These are phyloP conservation scores for Magallana angulata DNA, from an alignment of 1,140 invertebrate genomes.

Conservation along the genomic window DNA sequence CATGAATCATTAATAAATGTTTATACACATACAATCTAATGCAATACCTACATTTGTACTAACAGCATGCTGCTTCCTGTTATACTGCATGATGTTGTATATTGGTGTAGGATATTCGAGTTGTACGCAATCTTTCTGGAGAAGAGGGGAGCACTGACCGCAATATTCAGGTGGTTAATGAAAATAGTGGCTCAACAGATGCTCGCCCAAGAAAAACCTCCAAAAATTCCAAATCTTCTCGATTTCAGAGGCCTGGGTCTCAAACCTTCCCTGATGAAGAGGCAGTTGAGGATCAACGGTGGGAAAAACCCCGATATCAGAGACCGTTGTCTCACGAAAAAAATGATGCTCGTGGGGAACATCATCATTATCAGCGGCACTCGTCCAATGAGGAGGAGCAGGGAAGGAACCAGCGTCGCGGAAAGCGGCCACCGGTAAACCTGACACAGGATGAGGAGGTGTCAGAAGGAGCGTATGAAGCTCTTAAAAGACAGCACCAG, in stretches of 20 bases:
- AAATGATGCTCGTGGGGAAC: neutral
- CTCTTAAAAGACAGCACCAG: conserved; percentile 32
- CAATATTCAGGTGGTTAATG: conserved; percentile 27
- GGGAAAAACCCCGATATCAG: conserved; percentile 37
- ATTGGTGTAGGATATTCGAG: conserved; percentile 50
- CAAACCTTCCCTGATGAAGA: conserved; percentile 39
- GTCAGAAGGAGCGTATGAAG: conserved; percentile 16
- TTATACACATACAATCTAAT: neutral
- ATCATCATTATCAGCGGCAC: neutral
- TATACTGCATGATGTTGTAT: conserved; percentile 12
- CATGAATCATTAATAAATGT: no score
- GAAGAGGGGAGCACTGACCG: conserved; percentile 9
- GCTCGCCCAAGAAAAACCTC: neutral
- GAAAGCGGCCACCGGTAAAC: neutral
- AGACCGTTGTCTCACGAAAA: neutral
- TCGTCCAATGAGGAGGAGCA: conserved; percentile 18
- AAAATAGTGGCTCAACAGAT: neutral
- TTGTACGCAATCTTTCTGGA: conserved; percentile 34
- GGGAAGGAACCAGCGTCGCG: conserved; percentile 25
- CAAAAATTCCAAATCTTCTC: conserved; percentile 23
- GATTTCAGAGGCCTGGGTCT: conserved; percentile 48
- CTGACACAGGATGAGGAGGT: neutral
- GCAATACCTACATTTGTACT: neutral
- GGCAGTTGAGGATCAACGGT: neutral
- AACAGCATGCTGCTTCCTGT: conserved; percentile 29